Percentiles rank a stretch among this genome's conserved stretches.
Conservation (phyloP, 2,888 invertebrate species). For the Laspeyria flexula region DNA sequence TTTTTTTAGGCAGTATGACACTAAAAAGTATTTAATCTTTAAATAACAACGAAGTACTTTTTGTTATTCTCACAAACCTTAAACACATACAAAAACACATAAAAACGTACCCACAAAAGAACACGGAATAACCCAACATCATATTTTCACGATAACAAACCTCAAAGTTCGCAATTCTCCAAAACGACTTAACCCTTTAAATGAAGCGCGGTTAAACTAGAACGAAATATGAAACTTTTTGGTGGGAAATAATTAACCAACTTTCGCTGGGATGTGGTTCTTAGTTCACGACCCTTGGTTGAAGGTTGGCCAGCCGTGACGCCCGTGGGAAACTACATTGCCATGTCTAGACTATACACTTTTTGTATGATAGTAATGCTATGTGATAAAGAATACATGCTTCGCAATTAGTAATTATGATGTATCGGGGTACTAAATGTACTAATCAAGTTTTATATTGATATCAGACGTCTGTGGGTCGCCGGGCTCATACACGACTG, state of each 20-base stretch:
- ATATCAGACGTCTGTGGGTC: too few relatives aligned
- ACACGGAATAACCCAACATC: background rate
- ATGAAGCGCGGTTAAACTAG: slow-evolving; percentile 36
- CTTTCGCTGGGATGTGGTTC: slow-evolving; percentile 38
- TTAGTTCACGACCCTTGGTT: slow-evolving; percentile 38
- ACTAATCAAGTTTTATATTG: too few relatives aligned
- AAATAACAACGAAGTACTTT: too few relatives aligned
- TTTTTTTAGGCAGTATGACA: too few relatives aligned
- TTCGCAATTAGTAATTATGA: slow-evolving; percentile 25
- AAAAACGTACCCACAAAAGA: background rate
- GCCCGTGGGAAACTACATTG: slow-evolving; percentile 34
- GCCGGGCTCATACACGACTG: too few relatives aligned
- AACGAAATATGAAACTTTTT: slow-evolving; percentile 42
- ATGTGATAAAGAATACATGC: slow-evolving; percentile 18
- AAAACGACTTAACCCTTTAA: slow-evolving; percentile 38
- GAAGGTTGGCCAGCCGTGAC: slow-evolving; percentile 26
- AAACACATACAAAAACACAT: background rate
- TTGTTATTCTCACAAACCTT: background rate
- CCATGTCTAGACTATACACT: slow-evolving; percentile 10
- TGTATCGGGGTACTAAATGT: slow-evolving; percentile 8
- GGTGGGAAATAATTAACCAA: slow-evolving; percentile 38
- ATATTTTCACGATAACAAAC: slow-evolving; percentile 10
- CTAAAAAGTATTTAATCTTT: too few relatives aligned
- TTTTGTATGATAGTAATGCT: slow-evolving; percentile 8
- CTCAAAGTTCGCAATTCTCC: slow-evolving; percentile 9